These are phyloP conservation scores for Lycaon pictus DNA, from an alignment of 2,113 vertebrate species.

Conservation along the genomic window DNA sequence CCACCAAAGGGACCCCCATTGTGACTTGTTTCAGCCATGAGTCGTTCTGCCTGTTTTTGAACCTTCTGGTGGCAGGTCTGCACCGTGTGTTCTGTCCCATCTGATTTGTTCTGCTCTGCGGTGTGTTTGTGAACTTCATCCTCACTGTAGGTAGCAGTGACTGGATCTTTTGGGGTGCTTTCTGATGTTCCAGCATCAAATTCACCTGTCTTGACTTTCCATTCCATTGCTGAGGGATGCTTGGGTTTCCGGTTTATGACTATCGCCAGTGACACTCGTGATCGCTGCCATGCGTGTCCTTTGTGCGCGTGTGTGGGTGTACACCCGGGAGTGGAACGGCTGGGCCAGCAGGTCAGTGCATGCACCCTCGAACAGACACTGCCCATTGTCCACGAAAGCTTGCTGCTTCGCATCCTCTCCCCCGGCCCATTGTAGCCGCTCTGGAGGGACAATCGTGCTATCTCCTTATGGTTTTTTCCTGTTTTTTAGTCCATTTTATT, in stretches of 20 bases:
- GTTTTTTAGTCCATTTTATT: neutral
- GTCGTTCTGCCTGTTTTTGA: neutral
- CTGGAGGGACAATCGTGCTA: neutral
- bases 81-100: neutral
- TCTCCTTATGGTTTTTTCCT: neutral
- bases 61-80: neutral
- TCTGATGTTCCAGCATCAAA: rapidly evolving
- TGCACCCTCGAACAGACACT: neutral
- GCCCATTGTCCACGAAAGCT: no score
- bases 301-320: rapidly evolving
- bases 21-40: neutral
- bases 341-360: neutral
- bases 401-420: rapidly evolving
- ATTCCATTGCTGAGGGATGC: neutral
- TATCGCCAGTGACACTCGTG: neutral
- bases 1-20: neutral
- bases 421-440: neutral
- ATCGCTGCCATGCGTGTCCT: rapidly evolving
- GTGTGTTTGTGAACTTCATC: neutral
- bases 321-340: neutral
- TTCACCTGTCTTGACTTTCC: neutral
- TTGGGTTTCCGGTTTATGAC: neutral
- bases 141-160: neutral
- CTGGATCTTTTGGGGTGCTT: neutral
- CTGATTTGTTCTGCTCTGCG: neutral